Evolutionary conservation across 2,113 vertebrate species (phyloP).

Genomic region (Thymallus thymallus): DNA sequence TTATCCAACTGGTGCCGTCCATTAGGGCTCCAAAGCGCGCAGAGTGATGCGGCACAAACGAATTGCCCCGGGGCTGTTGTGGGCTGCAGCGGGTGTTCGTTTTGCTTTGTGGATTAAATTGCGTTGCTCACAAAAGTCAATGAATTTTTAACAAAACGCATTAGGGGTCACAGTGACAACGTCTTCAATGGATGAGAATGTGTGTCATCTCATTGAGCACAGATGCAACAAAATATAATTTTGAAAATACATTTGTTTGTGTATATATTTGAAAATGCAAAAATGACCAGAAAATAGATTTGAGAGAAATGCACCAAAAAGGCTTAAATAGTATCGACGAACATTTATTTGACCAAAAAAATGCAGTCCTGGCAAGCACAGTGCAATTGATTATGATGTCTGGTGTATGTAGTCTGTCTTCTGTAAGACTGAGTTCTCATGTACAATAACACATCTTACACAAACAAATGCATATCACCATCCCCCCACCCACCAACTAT

Average conservation of each 20-base stretch:
- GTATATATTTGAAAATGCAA: background rate
- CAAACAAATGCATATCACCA: no score
- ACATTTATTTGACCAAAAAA: background rate
- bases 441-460: no score
- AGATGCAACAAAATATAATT: no score
- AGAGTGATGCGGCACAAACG: slow-evolving; percentile 47
- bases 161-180: background rate
- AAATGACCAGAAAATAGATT: background rate
- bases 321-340: background rate
- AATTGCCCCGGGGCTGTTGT: slow-evolving; percentile 52
- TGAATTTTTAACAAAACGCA: background rate
- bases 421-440: background rate
- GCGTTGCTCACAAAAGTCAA: slow-evolving; percentile 8
- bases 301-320: background rate
- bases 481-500: no score
- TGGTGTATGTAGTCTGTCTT: background rate
- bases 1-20: background rate
- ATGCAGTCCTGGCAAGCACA: background rate
- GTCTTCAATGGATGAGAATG: no score
- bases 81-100: slow-evolving; percentile 38
- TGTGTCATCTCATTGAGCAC: no score
- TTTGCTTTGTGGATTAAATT: slow-evolving; percentile 20
- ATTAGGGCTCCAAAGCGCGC: background rate
- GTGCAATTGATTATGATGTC: background rate
- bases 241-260: background rate